Evolutionary conservation across 2,797 vertebrate species (phyloP).

Genomic region (Lerista edwardsae): DNA sequence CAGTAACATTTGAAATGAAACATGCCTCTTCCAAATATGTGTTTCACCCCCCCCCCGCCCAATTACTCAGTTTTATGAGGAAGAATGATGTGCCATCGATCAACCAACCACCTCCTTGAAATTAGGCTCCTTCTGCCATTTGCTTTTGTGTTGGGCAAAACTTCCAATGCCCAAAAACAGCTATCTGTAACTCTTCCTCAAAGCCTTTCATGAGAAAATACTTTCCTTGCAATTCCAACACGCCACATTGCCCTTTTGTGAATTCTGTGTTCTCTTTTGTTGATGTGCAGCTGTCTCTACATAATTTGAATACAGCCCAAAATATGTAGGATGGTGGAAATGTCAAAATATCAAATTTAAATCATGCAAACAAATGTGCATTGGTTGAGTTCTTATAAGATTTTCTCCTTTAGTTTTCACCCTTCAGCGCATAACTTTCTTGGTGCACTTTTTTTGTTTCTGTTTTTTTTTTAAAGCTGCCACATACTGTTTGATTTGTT

Average conservation of each 20-base stretch:
- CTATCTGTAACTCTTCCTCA: conserved; percentile 8
- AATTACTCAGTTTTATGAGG: neutral
- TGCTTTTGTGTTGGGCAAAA: neutral
- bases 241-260: neutral
- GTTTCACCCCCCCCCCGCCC: neutral
- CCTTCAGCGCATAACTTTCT: neutral
- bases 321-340: conserved; percentile 39
- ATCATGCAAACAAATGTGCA: neutral
- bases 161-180: conserved; percentile 6
- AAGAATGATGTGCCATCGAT: neutral
- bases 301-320: conserved; percentile 28
- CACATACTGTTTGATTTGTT: neutral
- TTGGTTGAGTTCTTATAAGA: neutral
- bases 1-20: neutral
- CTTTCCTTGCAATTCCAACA: neutral
- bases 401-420: neutral
- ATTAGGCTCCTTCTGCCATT: neutral
- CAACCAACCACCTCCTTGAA: neutral
- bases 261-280: neutral
- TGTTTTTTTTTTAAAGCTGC: too few relatives aligned
- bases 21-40: neutral
- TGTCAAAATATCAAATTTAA: conserved; percentile 50
- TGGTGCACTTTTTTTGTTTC: neutral
- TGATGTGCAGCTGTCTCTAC: neutral
- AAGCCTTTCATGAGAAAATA: conserved; percentile 8